Conservation (phyloP, 1,140 invertebrate species). For the Drosophila tropicalis region DNA sequence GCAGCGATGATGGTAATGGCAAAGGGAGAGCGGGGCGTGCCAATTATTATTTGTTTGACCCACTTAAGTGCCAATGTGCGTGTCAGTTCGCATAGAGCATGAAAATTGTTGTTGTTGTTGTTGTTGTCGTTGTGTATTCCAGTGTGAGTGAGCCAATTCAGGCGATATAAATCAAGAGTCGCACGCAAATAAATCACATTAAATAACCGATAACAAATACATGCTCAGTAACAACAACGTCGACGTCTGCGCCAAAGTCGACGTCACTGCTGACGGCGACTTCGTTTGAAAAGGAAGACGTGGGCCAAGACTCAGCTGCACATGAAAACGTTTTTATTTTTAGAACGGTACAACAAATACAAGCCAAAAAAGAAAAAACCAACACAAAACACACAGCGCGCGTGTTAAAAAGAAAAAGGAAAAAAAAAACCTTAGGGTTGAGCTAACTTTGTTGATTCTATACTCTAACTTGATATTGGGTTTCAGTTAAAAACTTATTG, state of each 20-base stretch:
- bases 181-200: slow-evolving; percentile 81
- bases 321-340: slow-evolving; percentile 19
- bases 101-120: slow-evolving; percentile 40
- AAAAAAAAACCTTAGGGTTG: neutral
- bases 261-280: neutral
- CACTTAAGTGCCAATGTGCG: slow-evolving; percentile 75
- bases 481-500: neutral
- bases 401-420: slow-evolving; percentile 29
- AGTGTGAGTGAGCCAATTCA: slow-evolving; percentile 30
- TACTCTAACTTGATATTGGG: slow-evolving; percentile 27
- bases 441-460: slow-evolving; percentile 4
- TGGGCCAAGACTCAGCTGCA: neutral
- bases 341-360: slow-evolving; percentile 29
- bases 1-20: neutral
- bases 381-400: slow-evolving; percentile 39
- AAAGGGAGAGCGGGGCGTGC: slow-evolving; percentile 44
- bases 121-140: slow-evolving; percentile 15
- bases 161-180: slow-evolving; percentile 77
- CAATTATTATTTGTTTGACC: slow-evolving; percentile 72
- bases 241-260: slow-evolving; percentile 15
- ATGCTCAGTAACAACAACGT: slow-evolving; percentile 38
- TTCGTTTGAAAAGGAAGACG: slow-evolving; percentile 7
- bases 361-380: slow-evolving; percentile 53
- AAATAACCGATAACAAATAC: slow-evolving; percentile 79
- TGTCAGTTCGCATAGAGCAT: slow-evolving; percentile 49